Evolutionary conservation across 1,140 invertebrate genomes (phyloP), one percentile per base, ranked within the genome.

Genomic region (Parapsyche elsis): DNA sequence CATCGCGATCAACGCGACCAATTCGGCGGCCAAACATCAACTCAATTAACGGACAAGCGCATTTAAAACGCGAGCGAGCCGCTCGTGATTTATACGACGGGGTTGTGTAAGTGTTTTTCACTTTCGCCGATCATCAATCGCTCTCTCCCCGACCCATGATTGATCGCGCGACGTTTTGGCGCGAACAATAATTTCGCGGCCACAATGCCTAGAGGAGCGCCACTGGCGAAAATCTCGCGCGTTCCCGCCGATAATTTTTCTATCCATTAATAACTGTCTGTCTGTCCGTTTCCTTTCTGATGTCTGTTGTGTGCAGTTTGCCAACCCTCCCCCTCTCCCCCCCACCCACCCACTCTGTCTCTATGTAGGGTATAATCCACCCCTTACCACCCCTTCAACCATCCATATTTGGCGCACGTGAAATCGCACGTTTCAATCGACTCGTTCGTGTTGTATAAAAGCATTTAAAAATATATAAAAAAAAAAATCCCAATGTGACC

Each of bases 241-340:
- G n/a, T 61, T 21, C 1, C 64, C 76, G 53, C 84, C 85, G 86
- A 87, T 87, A 87, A 87, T 87, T 87, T 88, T 87, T 87, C 87
- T 85, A 86, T 86, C 84, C 87, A 88, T 88, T 88, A 87, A 88
- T 88, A 88, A 85, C 87, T 87, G 87, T 88, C 87, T 86, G 85
- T 87, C 86, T 87, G 85, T 87, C 86, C 86, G 85, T 87, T 88
- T 87, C 86, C 87, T 86, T 85, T 86, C 84, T 85, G 85, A 85
- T 86, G 85, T 84, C 84, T 85, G 84, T 84, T 85, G 84, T 84
- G 84, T 84, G 84, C 84, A 81, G 61, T 82, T 81, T 83, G 81
- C 79, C 70, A 80, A 46, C 81, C 79, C 80, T 74, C 38, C 21
- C 76, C 30, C 1, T 38, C 30, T 7, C 30, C 30, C 30, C 30